Conservation (phyloP, 2,797 vertebrate species). For the Streptopelia turtur region DNA sequence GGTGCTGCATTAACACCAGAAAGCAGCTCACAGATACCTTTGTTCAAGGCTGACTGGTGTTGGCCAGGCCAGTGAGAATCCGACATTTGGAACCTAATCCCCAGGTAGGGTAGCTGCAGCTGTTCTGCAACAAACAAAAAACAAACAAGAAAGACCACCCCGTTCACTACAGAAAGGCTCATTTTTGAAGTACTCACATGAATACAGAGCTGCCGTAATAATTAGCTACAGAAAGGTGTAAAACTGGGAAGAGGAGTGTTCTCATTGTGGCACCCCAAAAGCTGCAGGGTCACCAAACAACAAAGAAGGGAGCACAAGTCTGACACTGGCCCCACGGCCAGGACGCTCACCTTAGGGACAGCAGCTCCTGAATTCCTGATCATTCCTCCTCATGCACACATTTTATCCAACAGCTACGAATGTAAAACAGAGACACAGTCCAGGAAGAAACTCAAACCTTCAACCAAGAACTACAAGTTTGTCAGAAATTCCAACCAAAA, state of each 20-base stretch:
- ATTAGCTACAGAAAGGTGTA: neutral
- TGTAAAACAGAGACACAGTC: fast-evolving
- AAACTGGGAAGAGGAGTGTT: neutral
- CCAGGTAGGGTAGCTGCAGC: neutral
- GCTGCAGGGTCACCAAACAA: neutral
- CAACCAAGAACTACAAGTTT: neutral
- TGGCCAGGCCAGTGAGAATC: neutral
- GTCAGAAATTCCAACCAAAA: neutral
- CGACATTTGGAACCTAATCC: neutral
- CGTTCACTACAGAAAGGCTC: neutral
- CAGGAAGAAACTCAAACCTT: neutral
- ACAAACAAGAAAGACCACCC: neutral
- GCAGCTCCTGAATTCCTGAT: neutral
- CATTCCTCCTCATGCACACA: neutral
- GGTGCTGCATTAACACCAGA: neutral
- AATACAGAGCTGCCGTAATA: neutral
- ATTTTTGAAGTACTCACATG: neutral
- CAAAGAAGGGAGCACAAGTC: neutral
- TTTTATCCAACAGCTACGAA: neutral
- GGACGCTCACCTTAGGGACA: neutral
- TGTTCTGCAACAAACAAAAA: neutral
- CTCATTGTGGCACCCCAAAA: neutral
- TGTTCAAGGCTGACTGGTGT: neutral
- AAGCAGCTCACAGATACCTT: neutral
- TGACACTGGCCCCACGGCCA: too few species aligned